phyloP scores from a whole-genome alignment of 2,113 vertebrate species.

The Macrotis lagotis region DNA sequence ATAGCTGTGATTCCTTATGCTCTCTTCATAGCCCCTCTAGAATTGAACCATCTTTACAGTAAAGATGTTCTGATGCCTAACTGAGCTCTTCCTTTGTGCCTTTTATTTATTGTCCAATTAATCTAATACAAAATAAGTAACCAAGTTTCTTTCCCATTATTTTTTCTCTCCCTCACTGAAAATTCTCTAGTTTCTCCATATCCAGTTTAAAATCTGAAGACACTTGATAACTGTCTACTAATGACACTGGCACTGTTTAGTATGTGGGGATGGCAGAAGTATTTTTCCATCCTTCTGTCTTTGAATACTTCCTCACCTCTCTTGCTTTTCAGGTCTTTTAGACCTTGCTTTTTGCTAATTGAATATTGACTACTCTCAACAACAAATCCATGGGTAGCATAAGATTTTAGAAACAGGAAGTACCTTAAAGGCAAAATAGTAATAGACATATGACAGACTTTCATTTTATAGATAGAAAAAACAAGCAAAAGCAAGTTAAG shows the following conservation, averaged over 20 bases:
- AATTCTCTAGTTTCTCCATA: neutral
- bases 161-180: neutral
- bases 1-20: neutral
- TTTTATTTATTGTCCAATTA: no score
- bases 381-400: neutral
- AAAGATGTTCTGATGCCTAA: neutral
- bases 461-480: neutral
- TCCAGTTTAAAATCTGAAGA: neutral
- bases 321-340: no score
- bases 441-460: neutral
- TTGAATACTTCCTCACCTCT: neutral
- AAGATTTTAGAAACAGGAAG: neutral
- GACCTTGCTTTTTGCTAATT: neutral
- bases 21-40: neutral
- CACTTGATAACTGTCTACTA: neutral
- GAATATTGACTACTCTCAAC: neutral
- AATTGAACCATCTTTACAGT: neutral
- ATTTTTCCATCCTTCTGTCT: neutral
- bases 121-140: neutral
- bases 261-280: neutral
- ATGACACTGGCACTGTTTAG: neutral
- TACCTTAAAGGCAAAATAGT: neutral
- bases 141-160: neutral
- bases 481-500: neutral
- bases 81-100: neutral